Evolutionary conservation across 2,113 vertebrate genomes (phyloP), one percentile per base, ranked within the genome.

Genomic region (Chionodraco myersi): DNA sequence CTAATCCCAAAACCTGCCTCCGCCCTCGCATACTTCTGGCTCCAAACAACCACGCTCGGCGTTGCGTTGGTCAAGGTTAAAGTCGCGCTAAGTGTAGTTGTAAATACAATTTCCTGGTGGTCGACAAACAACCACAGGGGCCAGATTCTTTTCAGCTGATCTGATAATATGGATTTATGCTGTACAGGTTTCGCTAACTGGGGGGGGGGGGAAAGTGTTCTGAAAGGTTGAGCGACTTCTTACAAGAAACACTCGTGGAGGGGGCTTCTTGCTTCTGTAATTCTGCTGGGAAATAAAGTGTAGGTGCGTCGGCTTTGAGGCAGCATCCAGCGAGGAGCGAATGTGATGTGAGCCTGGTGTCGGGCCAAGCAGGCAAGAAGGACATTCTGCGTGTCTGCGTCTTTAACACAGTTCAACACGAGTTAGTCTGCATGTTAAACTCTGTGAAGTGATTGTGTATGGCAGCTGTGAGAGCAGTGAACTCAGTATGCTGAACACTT

Each of bases 41-140:
- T 86, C 69, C 36, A 53, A 83, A 85, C 72, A 74, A 4, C 59
- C 54, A 18, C 3, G 75, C 64, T 75, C 72, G 1, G 30, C 41
- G 61, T 59, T 66, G 74, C 59, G 8, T 57, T 53, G 91, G 88
- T 88, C 87, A 90, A 91, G 85, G 92, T 89, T 88, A 91, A 80
- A 89, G 90, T 88, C 57, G 69, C 68, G 87, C 74, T 90, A 88
- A 90, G 90, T 88, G 87, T 85, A 76, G 84, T 86, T 75, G 86
- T 90, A 90, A 93, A 92, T 89, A 92, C 78, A 91, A 92, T 92
- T 94, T 93, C 91, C 91, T 93, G 91, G 89, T 88, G 87, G 91
- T 92, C 77, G 79, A 82, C 75, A 23, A 57, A 74, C 69, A 57
- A 92, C 88, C 89, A 26, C 81, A 90, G 65, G 36, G 75, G 74